Base-by-base conservation (phyloP, 92 coral and sea anemone genomes). In the Phenganax marumi region DNA sequence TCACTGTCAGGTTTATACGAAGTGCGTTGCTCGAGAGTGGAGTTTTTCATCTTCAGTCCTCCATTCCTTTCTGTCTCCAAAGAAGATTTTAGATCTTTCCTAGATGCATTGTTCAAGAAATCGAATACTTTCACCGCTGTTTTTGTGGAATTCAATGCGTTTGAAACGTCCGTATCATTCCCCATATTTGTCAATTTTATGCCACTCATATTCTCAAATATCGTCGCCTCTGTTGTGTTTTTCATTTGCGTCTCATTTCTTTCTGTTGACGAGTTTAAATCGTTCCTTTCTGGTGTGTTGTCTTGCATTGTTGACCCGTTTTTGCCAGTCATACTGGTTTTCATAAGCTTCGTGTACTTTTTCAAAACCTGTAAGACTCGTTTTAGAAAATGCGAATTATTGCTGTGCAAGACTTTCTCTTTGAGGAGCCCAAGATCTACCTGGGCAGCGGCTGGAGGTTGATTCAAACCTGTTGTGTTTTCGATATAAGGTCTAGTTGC, bases 301-400 rank as follows among this genome's bases (percentile, higher is more conserved):
- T 33, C 43, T 5, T 33, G 43, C 43, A 33, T 33, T 33, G 43
- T 33, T 3, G 72, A 25, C 16, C 60, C 52, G 19, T 63, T 78
- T 51, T 61, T 78, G 14, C 52, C 83, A 17, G 26, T 21, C 73
- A 78, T 78, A 62, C 83, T 78, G 21, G 47, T 78, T 62, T 63
- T 60, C 83, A 78, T 78, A n/a, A 78, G 60, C 46, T 78, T 78
- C 54, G 83, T 78, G 54, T 78, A 78, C 49, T 78, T 78, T 62
- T 18, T 61, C 73, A 78, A 50, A 48, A 78, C 83, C 14, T 61
- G 73, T 18, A 78, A 24, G 8, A 78, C 83, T 22, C 83, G 83
- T 50, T 46, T 78, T 7, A 78, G 26, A 62, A 78, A 78, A 16
- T 17, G 72, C 54, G 83, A 60, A 21, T 78, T 78, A 58, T 78